Evolutionary conservation across 1,140 invertebrate genomes (phyloP), one percentile per base, ranked within the genome.

Genomic region (Macrotrachela quadricornifera): DNA sequence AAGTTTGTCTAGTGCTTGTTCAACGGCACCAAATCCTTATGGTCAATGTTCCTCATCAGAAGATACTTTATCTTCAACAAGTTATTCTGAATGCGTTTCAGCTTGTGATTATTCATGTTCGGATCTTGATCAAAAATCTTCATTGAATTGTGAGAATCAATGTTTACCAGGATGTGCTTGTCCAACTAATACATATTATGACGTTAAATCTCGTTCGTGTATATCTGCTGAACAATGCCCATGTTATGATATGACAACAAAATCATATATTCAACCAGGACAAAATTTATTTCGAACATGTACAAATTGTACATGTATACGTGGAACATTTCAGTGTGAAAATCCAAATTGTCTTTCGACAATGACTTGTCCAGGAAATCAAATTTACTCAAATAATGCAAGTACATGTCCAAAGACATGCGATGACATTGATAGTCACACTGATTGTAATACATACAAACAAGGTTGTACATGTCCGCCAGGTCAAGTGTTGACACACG

Each of bases 1-100:
- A 1, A 73, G 36, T 17, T 17, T 54, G 8, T 12, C 15, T 43
- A 6, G 44, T 15, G 40, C 46, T 15, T 54, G 53, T 47, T 49
- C 49, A 17, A 40, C 46, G 16, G 46, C 44, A 16, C 46, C 39
- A 30, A n/a, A n/a, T n/a, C n/a, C n/a, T n/a, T 53, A 53, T 14
- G 51, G 51, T 15, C 46, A 47, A 47, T 53, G 51, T 36, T 41
- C 12, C 30, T 44, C 44, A 13, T 44, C 44, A 12, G n/a, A n/a
- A n/a, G n/a, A n/a, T n/a, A n/a, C n/a, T n/a, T n/a, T n/a, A n/a
- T n/a, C n/a, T n/a, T n/a, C n/a, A n/a, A 8, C 21, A 4, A 4
- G 3, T 4, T 54, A 54, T 43, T 36, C 39, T 16, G 53, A 54
- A n/a, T 54, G 53, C 36, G 21, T 42, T 21, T 36, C 45, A 49